Conservation (phyloP, 1,140 invertebrate species). For the Venustaconcha ellipsiformis region DNA sequence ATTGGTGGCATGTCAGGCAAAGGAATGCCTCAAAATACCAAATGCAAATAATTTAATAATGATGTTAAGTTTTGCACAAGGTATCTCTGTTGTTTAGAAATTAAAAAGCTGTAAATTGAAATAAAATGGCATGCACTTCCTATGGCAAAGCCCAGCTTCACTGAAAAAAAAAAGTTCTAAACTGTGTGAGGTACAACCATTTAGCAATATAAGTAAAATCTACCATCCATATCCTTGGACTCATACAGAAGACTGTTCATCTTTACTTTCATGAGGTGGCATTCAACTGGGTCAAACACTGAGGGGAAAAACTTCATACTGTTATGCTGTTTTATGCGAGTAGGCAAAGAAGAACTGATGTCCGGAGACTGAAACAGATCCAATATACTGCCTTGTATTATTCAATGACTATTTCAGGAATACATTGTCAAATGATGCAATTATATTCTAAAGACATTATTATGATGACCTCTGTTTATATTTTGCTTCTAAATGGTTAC, state of each 20-base stretch:
- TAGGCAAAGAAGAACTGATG: slow-evolving; percentile 10
- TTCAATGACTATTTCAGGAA: not conserved
- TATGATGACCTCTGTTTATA: not conserved
- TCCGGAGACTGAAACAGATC: not conserved
- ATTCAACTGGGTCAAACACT: slow-evolving; percentile 44
- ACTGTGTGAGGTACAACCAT: no score
- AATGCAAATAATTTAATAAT: no score
- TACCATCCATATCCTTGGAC: no score
- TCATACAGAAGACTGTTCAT: slow-evolving; percentile 3
- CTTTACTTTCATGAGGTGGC: slow-evolving; percentile 38
- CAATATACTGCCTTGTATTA: not conserved
- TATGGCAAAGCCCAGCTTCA: no score
- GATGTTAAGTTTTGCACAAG: no score
- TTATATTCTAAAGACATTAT: not conserved
- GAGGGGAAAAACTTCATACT: slow-evolving; percentile 37
- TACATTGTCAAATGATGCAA: not conserved
- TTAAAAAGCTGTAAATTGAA: no score
- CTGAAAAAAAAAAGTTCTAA: no score
- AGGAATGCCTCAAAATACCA: no score
- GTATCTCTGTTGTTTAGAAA: no score
- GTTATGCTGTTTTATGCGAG: slow-evolving; percentile 18
- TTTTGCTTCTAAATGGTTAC: not conserved
- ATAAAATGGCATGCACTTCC: no score
- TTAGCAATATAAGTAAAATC: no score
- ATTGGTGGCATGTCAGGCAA: no score